Conservation (phyloP, 2,797 vertebrate species). For the Tapera naevia region DNA sequence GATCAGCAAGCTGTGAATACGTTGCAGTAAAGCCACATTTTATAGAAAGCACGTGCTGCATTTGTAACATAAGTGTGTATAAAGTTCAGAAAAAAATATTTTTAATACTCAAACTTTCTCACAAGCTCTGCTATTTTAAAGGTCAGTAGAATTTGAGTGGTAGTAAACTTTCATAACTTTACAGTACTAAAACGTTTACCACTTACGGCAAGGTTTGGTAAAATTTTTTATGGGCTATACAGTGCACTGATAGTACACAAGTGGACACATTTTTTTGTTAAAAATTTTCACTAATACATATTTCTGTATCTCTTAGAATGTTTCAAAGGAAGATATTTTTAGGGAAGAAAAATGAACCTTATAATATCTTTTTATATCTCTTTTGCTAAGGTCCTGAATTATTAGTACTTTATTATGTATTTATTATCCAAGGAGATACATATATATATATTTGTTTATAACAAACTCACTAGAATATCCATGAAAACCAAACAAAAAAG, state of each 20-base stretch:
- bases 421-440: background rate
- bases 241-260: background rate
- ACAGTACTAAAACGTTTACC: background rate
- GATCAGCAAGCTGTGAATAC: background rate
- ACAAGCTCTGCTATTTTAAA: background rate
- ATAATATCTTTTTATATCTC: background rate
- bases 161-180: background rate
- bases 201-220: background rate
- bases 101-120: background rate
- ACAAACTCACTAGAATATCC: background rate
- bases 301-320: background rate
- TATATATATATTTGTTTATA: too few relatives aligned
- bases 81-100: background rate
- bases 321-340: background rate
- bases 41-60: background rate
- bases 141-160: background rate
- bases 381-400: background rate
- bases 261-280: background rate
- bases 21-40: background rate
- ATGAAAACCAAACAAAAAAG: background rate
- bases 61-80: background rate
- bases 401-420: background rate
- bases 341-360: background rate
- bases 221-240: background rate
- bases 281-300: background rate